Evolutionary conservation across 2,113 vertebrate genomes (phyloP), one percentile per base, ranked within the genome.

Genomic region (Seriola quinqueradiata): DNA sequence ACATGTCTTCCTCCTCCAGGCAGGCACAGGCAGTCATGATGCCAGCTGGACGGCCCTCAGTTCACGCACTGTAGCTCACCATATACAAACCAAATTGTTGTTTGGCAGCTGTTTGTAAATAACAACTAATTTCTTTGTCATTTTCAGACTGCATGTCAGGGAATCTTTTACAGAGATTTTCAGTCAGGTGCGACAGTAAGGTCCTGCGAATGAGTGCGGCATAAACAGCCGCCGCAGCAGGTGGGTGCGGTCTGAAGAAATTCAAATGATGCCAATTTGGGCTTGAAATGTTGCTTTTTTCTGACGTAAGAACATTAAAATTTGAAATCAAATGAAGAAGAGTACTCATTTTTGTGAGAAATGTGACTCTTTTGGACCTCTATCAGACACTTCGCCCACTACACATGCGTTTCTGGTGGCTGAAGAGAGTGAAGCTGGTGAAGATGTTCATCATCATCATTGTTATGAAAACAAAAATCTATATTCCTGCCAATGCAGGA

Each of bases 61-160:
- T 79, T 76, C 42, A 46, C 54, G 70, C 75, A 50, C 75, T 28
- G 78, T 6, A 64, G 75, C 84, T 36, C 60, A 4, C 32, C 79
- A 61, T 87, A 85, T 46, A 87, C 72, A 87, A 82, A 77, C 44
- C 54, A 87, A 83, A 87, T 79, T 80, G 72, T 50, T 67, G 34
- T 58, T 74, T 83, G 83, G 88, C 70, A 78, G 69, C 48, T 64
- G 61, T 73, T 75, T 77, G 76, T 83, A 67, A 89, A 82, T 77
- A 66, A 70, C 4, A 70, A 44, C 19, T 46, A 28, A 85, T 64
- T 57, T 61, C 28, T 79, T 72, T 71, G 65, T 72, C 75, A 61
- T 67, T 68, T 52, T 77, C 4, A 70, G 59, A 28, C 6, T 36
- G 60, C 55, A 50, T 69, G 25, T 54, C 23, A 34, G 80, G 36